A percentile compares a stretch with the other conserved stretches of the same genome.
phyloP scores from a whole-genome alignment of 2,888 invertebrate species.

The Ichneumoninae sp. region DNA sequence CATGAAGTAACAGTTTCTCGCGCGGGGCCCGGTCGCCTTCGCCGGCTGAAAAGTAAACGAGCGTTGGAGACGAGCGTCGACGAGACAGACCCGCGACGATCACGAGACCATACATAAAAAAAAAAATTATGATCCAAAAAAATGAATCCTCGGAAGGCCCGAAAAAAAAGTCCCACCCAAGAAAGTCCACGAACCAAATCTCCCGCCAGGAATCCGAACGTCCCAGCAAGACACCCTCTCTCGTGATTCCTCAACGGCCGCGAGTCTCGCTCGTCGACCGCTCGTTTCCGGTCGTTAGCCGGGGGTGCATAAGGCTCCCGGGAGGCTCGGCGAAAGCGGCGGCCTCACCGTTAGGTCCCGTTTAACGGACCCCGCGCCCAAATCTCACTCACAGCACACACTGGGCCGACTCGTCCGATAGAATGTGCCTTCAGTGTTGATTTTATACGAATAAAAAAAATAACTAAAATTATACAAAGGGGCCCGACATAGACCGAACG shows the following conservation, averaged over 20 bases:
- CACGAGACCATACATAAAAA: constrained; percentile 64
- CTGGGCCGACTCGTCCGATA: constrained; percentile 97
- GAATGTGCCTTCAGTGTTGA: constrained; percentile 97
- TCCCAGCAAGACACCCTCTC: constrained; percentile 8
- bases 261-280: constrained; percentile 35
- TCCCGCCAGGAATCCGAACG: constrained; percentile 59
- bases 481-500: constrained; percentile 95
- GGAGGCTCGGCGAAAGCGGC: constrained; percentile 77
- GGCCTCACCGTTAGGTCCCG: constrained; percentile 73
- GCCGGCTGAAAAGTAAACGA: constrained; percentile 69
- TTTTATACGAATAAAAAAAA: constrained; percentile 92
- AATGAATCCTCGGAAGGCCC: constrained; percentile 14
- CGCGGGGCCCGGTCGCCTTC: constrained; percentile 83
- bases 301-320: constrained; percentile 82
- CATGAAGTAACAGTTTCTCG: constrained; percentile 84
- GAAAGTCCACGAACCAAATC: neutral
- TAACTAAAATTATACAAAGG: constrained; percentile 90
- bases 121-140: neutral
- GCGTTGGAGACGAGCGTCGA: constrained; percentile 24
- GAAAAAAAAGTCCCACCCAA: constrained; percentile 7
- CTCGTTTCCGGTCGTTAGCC: constrained; percentile 54
- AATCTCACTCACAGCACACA: constrained; percentile 89
- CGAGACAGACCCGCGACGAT: constrained; percentile 36
- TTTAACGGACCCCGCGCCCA: constrained; percentile 84
- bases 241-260: constrained; percentile 14